Base-by-base conservation (phyloP, 30 jellyfish, hydroid and myxozoan genomes). In the Hydractinia symbiolongicarpus region DNA sequence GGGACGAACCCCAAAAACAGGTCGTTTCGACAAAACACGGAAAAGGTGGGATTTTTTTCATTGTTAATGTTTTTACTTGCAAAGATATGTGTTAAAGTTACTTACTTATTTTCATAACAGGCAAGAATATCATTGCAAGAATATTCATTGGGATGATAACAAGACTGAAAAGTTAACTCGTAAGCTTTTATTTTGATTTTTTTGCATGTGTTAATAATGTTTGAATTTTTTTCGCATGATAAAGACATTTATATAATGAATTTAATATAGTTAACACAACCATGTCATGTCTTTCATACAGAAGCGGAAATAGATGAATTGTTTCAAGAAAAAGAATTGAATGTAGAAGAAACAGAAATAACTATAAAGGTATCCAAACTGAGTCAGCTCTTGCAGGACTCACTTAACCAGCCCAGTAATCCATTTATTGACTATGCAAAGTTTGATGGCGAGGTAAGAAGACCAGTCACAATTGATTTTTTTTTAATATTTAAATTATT, bases 371-470 rank as follows among this genome's bases (percentile, higher is more conserved):
- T 76, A 10, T 91, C 97, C 5, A 73, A 86, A 61, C 89, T 91
- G 57, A 91, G 96, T 79, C 95, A 82, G 69, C 97, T 91, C n/a
- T 79, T 91, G 13, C 54, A 85, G 72, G 88, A 83, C 40, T 54
- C 91, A 7, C 67, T 79, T n/a, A 54, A 44, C 15, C 71, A 19
- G 54, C 88, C 95, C 1, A 81, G 82, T 1, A 91, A 91, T 67
- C 93, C 94, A 1, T 86, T 86, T 66, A 72, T 79, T 10, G 94
- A 80, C 58, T 91, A 49, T 72, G 86, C 94, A 51, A 85, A 86
- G 70, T 86, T 91, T 76, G 90, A 91, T 82, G 97, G 97, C 13
- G 96, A 91, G 94, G 97, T 91, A 55, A 9, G 86, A n/a, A 68
- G 44, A 30, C 44, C 44, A 30, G 1, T 68, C 79, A 68, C 79